phyloP scores from a whole-genome alignment of 2,113 vertebrate genomes.

The Mesitornis unicolor region DNA sequence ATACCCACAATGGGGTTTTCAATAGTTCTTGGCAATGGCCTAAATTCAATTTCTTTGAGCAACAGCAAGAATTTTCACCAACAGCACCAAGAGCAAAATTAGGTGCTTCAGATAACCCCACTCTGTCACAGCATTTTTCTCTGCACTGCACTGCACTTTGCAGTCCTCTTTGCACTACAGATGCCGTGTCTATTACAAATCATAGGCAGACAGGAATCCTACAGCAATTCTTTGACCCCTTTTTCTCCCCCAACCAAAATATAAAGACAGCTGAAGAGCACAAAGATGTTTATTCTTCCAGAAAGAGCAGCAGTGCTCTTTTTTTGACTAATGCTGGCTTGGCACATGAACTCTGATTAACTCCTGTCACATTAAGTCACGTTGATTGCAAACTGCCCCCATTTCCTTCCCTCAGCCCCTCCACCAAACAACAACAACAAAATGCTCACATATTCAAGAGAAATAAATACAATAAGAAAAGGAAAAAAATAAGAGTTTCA shows the following conservation, averaged over 20 bases:
- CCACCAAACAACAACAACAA: background rate
- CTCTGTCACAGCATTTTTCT: background rate
- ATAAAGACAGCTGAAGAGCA: background rate
- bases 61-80: background rate
- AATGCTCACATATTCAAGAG: background rate
- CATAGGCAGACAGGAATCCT: background rate
- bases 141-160: background rate
- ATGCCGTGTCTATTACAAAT: background rate
- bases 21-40: background rate
- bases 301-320: background rate
- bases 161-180: background rate
- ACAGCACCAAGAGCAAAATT: background rate
- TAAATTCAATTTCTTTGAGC: background rate
- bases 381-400: background rate
- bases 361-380: background rate
- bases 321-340: background rate
- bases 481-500: background rate
- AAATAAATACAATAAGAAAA: background rate
- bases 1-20: background rate
- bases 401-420: background rate
- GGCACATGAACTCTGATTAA: background rate
- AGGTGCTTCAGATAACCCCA: background rate
- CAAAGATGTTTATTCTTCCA: slow-evolving; percentile 3
- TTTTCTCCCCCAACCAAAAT: background rate
- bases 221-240: background rate